Conservation (phyloP, 2,888 invertebrate species). For the Smittia aterrima region DNA sequence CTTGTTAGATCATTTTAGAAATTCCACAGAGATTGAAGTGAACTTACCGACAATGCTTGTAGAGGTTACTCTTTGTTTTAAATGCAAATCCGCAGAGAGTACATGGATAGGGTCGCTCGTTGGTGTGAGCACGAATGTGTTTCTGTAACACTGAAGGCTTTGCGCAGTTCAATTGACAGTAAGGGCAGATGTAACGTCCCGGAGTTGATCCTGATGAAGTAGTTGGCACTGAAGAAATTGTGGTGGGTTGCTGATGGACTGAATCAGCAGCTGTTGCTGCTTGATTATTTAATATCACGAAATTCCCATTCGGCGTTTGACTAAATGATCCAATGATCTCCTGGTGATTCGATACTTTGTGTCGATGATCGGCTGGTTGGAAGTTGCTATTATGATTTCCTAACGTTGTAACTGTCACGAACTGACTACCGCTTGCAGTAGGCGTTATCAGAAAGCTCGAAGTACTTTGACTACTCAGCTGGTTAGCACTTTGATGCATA, state of each 20-base stretch:
- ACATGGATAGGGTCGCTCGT: conserved; percentile 89
- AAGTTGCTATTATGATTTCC: conserved; percentile 34
- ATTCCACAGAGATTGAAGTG: not conserved
- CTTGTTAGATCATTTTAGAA: not conserved
- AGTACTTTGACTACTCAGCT: not conserved
- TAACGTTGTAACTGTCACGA: conserved; percentile 28
- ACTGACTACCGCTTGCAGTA: not conserved
- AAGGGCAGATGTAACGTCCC: conserved; percentile 81
- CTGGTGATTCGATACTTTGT: not conserved
- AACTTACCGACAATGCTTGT: conserved; percentile 72
- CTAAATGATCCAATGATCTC: conserved; percentile 1
- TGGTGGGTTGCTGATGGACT: not conserved
- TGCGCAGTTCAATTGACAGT: conserved; percentile 84
- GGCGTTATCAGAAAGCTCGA: conserved; percentile 27
- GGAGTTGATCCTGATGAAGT: conserved; percentile 28
- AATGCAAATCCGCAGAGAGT: conserved; percentile 86
- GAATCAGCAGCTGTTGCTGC: not conserved
- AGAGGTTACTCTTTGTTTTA: conserved; percentile 90
- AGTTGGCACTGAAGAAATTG: not conserved
- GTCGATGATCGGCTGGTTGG: conserved; percentile 15
- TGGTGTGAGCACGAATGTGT: conserved; percentile 91
- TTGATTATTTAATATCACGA: conserved; percentile 35
- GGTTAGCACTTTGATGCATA: conserved; percentile 20
- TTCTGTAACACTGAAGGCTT: conserved; percentile 92
- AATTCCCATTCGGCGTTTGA: conserved; percentile 31